Percentiles rank a stretch among this genome's conserved stretches.
Conservation (phyloP, 1,140 invertebrate species). For the Aradophagus sp. region DNA sequence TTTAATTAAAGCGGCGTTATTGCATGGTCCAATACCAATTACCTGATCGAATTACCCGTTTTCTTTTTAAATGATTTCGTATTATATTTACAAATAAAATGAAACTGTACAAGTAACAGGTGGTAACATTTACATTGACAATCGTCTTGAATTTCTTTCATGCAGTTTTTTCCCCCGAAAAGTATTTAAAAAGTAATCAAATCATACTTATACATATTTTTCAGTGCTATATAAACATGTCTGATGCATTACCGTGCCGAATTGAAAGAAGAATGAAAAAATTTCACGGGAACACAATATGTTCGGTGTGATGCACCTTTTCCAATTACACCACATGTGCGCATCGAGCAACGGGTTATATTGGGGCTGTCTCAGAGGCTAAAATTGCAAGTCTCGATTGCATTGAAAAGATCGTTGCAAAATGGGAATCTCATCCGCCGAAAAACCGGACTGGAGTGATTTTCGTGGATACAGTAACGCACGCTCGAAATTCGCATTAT, state of each 20-base stretch:
- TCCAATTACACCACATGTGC: conserved; percentile 30
- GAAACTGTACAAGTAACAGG: too few relatives aligned
- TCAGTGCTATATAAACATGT: too few relatives aligned
- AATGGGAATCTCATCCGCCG: conserved; percentile 59
- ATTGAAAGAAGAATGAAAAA: neutral
- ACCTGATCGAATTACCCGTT: conserved; percentile 6
- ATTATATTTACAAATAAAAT: neutral
- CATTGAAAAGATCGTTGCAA: conserved; percentile 46
- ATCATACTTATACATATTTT: too few relatives aligned
- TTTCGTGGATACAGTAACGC: conserved; percentile 55
- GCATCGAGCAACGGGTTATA: conserved; percentile 27
- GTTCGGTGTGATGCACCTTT: conserved; percentile 6
- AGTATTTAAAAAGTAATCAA: too few relatives aligned
- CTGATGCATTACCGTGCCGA: too few relatives aligned
- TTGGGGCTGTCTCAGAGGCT: conserved; percentile 19
- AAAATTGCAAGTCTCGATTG: conserved; percentile 36
- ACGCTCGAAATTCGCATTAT: conserved; percentile 46
- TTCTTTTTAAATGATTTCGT: neutral
- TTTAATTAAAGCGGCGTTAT: conserved; percentile 17
- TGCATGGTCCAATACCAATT: conserved; percentile 2
- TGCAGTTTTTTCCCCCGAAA: too few relatives aligned
- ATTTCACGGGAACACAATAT: neutral
- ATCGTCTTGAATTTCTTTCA: too few relatives aligned
- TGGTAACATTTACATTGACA: too few relatives aligned
- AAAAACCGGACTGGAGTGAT: conserved; percentile 45